A percentile compares a stretch with the other conserved stretches of the same genome.
These are phyloP conservation scores for Sycophaga agraensis DNA, from an alignment of 1,140 invertebrate species.

Conservation along the genomic window DNA sequence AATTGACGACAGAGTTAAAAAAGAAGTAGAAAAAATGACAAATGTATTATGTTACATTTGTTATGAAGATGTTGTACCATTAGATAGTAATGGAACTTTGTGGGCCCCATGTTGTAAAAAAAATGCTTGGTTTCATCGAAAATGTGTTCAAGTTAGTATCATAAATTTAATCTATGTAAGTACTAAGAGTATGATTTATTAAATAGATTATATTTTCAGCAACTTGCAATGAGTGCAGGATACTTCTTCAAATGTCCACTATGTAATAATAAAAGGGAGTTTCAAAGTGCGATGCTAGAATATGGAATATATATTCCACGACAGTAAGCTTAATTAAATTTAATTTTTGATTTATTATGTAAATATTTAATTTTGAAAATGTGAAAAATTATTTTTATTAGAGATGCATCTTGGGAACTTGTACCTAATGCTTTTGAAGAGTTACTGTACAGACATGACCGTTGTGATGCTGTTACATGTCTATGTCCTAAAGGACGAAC, in stretches of 20 bases:
- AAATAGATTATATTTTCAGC: conserved; percentile 48
- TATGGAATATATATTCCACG: conserved; percentile 68
- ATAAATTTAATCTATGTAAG: background rate
- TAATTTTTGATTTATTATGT: background rate
- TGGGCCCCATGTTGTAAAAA: conserved; percentile 66
- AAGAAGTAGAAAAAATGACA: conserved; percentile 35
- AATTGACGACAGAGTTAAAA: conserved; percentile 42
- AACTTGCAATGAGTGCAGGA: conserved; percentile 65
- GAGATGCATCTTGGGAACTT: conserved; percentile 71
- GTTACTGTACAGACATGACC: conserved; percentile 60
- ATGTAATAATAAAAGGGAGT: conserved; percentile 66
- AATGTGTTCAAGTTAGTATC: conserved; percentile 62
- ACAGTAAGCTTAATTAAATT: conserved; percentile 53
- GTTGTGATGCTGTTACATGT: conserved; percentile 63
- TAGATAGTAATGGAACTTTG: conserved; percentile 51
- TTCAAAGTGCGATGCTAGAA: conserved; percentile 63
- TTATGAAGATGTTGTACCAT: conserved; percentile 55
- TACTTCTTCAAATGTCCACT: conserved; percentile 73
- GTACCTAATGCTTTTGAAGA: conserved; percentile 67
- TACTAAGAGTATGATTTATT: background rate
- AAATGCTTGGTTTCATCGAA: conserved; percentile 64
- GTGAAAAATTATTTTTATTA: conserved; percentile 37
- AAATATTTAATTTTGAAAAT: background rate
- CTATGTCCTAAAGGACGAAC: conserved; percentile 61
- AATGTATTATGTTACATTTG: conserved; percentile 60